These are phyloP conservation scores for Drosophila picticornis DNA, from an alignment of 2,888 invertebrate species.

Conservation along the genomic window DNA sequence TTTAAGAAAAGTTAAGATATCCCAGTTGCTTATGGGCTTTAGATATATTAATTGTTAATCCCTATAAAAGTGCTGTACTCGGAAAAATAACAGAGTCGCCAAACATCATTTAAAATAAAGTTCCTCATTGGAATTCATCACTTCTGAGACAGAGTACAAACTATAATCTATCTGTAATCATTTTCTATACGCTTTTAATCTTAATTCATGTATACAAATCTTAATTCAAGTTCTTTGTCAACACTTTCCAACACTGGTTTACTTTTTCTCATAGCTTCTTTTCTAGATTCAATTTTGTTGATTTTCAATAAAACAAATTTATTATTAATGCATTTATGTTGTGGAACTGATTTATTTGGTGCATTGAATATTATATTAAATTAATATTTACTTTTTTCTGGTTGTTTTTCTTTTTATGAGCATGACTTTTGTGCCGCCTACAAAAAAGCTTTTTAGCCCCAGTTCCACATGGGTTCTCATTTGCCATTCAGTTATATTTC, in stretches of 20 bases:
- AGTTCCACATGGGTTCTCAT: neutral
- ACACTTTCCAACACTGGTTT: too few relatives aligned
- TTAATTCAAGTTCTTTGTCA: too few relatives aligned
- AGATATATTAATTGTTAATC: neutral
- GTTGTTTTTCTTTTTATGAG: neutral
- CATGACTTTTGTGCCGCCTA: conserved; percentile 54
- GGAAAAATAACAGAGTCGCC: neutral
- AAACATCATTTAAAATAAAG: neutral
- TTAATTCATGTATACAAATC: too few relatives aligned
- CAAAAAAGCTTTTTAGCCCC: conserved; percentile 8
- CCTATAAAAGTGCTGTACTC: neutral
- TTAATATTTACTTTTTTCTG: neutral
- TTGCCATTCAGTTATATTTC: conserved; percentile 10
- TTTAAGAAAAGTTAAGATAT: neutral
- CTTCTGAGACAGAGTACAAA: too few relatives aligned
- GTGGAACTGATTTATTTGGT: neutral
- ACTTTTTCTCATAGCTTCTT: neutral
- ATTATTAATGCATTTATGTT: neutral
- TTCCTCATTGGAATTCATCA: too few relatives aligned
- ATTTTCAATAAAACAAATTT: neutral
- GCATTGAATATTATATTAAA: neutral
- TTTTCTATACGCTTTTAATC: too few relatives aligned
- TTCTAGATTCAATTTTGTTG: neutral
- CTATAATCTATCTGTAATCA: too few relatives aligned
- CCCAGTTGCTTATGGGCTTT: neutral